Base-by-base conservation (phyloP, 2,113 vertebrate species). In the Forbesichthys papilliferus region DNA sequence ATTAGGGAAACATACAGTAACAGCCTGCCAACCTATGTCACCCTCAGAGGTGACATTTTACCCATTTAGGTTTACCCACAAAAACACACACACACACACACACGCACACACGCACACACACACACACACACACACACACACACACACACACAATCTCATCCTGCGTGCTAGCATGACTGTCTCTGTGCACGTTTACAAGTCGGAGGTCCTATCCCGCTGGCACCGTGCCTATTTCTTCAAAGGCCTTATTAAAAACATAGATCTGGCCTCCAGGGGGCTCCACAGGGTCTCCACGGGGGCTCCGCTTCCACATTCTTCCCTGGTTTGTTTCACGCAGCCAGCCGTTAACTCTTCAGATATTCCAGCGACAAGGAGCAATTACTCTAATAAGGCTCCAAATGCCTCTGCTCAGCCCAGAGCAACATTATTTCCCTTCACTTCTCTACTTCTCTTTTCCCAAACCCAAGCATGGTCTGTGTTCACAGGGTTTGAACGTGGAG, bases 171-270 rank as follows among this genome's bases (percentile, higher is more conserved):
- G 36, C 5, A 42, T 42, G 36, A 5, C 36, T 27, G 27, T 27
- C 27, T 27, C 27, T 27, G 27, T 27, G 27, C 27, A 27, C 27
- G 27, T 27, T 60, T 11, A 70, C 80, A 64, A 69, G 57, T 60
- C 58, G 11, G 59, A 61, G 59, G 59, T 61, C 34, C 11, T 4
- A 9, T 86, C 75, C 73, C 74, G 66, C 20, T 1, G n/a, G 80
- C 51, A 58, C 3, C 61, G 5, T 42, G 47, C 66, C 48, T 76
- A 65, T 81, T 71, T 72, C 65, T 78, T 84, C 71, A 68, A 74
- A 80, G 75, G 58, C 64, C 75, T 85, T 75, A 84, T 88, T 85
- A 68, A 85, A 86, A 85, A 75, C 68, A 54, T 48, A 74, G 77
- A 83, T 51, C 14, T 66, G 62, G 68, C 79, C 79, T 71, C 48